Conservation (phyloP, 2,888 invertebrate species). For the Chesias legatella region DNA sequence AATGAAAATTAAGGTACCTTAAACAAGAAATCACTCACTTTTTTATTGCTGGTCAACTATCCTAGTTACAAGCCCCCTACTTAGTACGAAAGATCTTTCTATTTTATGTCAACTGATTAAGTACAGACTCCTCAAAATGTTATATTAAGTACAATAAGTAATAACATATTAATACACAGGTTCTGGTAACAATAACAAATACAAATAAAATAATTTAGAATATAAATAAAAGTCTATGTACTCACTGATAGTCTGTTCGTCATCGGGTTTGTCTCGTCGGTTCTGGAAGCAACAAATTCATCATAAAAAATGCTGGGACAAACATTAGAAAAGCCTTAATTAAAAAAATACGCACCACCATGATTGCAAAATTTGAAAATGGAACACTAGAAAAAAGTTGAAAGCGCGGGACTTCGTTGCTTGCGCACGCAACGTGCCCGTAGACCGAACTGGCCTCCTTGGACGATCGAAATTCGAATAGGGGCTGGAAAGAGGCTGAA, state of each 20-base stretch:
- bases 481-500: conserved; percentile 28
- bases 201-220: no score
- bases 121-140: no score
- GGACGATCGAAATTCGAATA: conserved; percentile 57
- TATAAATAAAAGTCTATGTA: conserved; percentile 22
- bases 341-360: conserved; percentile 54
- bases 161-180: no score
- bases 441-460: conserved; percentile 51
- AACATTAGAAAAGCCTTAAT: conserved; percentile 6
- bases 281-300: conserved; percentile 46
- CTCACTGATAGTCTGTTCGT: conserved; percentile 77
- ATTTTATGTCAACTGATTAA: no score
- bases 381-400: conserved; percentile 26
- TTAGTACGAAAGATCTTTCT: no score
- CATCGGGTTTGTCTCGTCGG: conserved; percentile 58
- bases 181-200: no score
- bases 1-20: no score
- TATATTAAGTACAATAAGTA: no score
- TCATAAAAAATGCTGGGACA: conserved; percentile 14
- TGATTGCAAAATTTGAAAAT: conserved; percentile 32
- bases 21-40: no score
- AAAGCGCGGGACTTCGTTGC: conserved; percentile 38
- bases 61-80: no score
- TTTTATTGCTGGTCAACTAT: no score
- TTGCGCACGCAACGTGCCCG: conserved; percentile 51